These are phyloP conservation scores for Carassius gibelio DNA, from an alignment of 2,113 vertebrate species.

Conservation along the genomic window DNA sequence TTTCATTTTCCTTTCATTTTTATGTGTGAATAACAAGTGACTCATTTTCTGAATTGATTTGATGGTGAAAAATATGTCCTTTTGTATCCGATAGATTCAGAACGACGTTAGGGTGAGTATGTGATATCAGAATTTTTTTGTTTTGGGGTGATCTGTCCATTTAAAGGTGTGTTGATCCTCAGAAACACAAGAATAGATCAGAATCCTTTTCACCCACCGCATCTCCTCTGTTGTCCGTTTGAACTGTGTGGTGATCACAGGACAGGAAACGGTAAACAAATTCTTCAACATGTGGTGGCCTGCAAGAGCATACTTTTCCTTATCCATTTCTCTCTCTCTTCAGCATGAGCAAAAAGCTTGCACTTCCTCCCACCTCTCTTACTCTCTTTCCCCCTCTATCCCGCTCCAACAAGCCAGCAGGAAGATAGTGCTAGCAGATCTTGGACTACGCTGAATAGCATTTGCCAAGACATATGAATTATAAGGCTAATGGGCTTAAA, in stretches of 20 bases:
- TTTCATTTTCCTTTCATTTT: not conserved
- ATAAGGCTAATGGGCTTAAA: constrained; percentile 76
- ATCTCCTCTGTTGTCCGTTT: constrained; percentile 38
- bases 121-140: too few species aligned
- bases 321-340: constrained; percentile 21
- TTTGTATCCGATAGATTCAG: too few species aligned
- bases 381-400: constrained; percentile 27
- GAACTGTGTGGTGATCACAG: constrained; percentile 66
- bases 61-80: not conserved
- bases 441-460: constrained; percentile 61
- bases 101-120: not conserved
- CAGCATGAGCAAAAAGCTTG: not conserved
- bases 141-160: not conserved
- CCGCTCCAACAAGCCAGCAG: constrained; percentile 42
- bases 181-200: not conserved
- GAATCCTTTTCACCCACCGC: not conserved
- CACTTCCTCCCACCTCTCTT: constrained; percentile 33
- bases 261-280: constrained; percentile 69
- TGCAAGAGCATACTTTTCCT: constrained; percentile 54
- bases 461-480: constrained; percentile 72
- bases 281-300: constrained; percentile 66
- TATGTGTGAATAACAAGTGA: not conserved
- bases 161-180: not conserved
- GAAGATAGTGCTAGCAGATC: constrained; percentile 51
- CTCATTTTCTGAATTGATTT: not conserved